Base-by-base conservation (phyloP, 2,797 vertebrate species). In the Linurgus olivaceus region DNA sequence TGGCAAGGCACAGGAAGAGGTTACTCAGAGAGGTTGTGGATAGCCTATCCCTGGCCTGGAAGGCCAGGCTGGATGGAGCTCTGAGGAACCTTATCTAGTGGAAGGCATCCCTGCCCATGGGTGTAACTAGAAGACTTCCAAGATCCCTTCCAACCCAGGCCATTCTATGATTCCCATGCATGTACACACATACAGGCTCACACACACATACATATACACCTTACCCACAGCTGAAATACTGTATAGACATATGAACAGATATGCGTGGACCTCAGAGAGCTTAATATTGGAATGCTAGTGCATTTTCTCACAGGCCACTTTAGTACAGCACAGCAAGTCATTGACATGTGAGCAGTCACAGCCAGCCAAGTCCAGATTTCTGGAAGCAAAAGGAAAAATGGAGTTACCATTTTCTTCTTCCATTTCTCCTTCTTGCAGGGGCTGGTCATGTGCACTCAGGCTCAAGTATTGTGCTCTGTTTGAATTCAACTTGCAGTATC, bases 61-160 rank as follows among this genome's bases (percentile, higher is more conserved):
- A 58, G 25, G 13, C 7, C 13, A 11, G 15, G 33, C 7, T 71
- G 33, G 33, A 35, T 31, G 38, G 33, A 35, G 17, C 58, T 89
- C 44, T 65, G 37, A 63, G 37, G 17, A 65, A 6, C 17, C 58
- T 58, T 33, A 11, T 51, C 4, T 28, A 20, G 25, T 45, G 15
- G 26, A 51, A 58, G 25, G 9, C 2, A 2, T 71, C 7, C 3
- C 5, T 35, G 14, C 33, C 33, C 25, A 31, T 0, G 3, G 0
- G 11, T 63, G 21, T 9, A 58, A 35, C 5, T 14, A 28, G 29
- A 31, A 6, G 10, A 10, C 16, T 12, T 47, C 40, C 6, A 17
- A 62, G 14, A 25, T 58, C 23, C 21, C 18, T 47, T 77, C 38
- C 58, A 59, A 4, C 26, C 33, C 31, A 37, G 33, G 29, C 26